phyloP scores from a whole-genome alignment of 1,140 invertebrate genomes.

The Drosophila miranda region DNA sequence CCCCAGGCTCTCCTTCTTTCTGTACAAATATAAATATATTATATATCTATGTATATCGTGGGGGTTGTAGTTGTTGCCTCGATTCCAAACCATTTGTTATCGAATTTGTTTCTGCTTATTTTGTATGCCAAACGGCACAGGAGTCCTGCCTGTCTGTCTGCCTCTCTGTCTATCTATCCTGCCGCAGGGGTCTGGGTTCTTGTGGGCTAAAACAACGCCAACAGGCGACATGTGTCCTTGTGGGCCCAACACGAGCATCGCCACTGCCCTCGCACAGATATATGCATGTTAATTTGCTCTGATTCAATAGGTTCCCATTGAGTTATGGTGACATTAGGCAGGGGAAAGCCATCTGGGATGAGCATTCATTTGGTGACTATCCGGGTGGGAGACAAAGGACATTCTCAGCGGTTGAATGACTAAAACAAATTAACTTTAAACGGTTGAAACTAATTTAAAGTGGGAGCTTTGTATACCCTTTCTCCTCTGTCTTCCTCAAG shows the following conservation, averaged over 20 bases:
- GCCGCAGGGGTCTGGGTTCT: constrained; percentile 8
- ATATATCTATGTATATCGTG: constrained; percentile 28
- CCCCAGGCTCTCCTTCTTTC: constrained; percentile 4
- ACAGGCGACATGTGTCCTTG: neutral
- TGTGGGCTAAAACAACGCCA: no score
- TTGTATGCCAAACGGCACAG: constrained; percentile 61
- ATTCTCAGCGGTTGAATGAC: constrained; percentile 21
- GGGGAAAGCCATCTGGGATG: constrained; percentile 33
- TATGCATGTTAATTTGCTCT: constrained; percentile 79
- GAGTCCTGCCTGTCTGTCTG: no score
- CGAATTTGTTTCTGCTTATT: constrained; percentile 76
- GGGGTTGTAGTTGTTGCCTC: constrained; percentile 61
- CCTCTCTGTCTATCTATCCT: neutral
- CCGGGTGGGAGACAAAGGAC: neutral
- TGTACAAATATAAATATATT: constrained; percentile 50
- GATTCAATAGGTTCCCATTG: constrained; percentile 78
- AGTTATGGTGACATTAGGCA: constrained; percentile 72
- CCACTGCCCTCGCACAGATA: constrained; percentile 20
- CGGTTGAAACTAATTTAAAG: constrained; percentile 3
- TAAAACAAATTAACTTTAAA: constrained; percentile 44
- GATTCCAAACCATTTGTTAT: constrained; percentile 78
- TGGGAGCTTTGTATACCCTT: neutral
- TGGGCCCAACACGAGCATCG: constrained; percentile 26
- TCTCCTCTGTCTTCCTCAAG: no score
- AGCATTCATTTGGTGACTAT: constrained; percentile 24